Percentiles rank a stretch among this genome's conserved stretches.
phyloP scores from a whole-genome alignment of 2,113 vertebrate species.

The Numida meleagris region DNA sequence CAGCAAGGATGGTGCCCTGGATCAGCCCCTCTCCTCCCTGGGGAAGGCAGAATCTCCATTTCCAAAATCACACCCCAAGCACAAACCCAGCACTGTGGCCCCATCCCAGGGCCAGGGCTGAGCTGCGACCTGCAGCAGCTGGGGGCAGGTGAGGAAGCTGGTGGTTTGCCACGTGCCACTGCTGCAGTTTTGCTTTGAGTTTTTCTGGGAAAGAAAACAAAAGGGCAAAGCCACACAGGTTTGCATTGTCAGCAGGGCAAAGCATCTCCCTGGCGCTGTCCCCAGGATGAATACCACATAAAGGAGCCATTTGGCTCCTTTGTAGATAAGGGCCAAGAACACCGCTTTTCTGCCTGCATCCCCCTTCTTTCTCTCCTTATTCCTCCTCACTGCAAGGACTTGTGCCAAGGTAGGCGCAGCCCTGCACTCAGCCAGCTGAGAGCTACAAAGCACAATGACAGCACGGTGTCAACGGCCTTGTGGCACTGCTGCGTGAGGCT shows the following conservation, averaged over 20 bases:
- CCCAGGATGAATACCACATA: too few relatives aligned
- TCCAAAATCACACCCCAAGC: background rate
- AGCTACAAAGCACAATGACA: background rate
- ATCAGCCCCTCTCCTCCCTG: background rate
- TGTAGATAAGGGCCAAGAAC: background rate
- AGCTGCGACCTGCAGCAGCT: background rate
- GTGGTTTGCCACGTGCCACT: background rate
- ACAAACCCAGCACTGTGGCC: accelerated
- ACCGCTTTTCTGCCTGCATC: background rate
- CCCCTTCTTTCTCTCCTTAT: background rate
- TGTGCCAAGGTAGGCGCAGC: background rate
- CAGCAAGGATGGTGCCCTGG: background rate
- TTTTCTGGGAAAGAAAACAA: background rate
- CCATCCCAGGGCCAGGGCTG: accelerated
- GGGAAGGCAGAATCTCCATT: background rate
- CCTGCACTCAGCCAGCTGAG: background rate
- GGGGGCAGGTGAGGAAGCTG: background rate
- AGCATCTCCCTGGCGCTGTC: background rate
- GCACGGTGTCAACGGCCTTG: accelerated
- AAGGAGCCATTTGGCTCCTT: background rate
- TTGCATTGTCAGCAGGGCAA: background rate
- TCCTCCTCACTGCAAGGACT: background rate
- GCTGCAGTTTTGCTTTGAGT: background rate
- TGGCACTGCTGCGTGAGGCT: background rate
- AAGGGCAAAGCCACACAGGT: background rate